These are phyloP conservation scores for Dipodomys ordii DNA, from an alignment of 2,113 vertebrate genomes.

Conservation along the genomic window DNA sequence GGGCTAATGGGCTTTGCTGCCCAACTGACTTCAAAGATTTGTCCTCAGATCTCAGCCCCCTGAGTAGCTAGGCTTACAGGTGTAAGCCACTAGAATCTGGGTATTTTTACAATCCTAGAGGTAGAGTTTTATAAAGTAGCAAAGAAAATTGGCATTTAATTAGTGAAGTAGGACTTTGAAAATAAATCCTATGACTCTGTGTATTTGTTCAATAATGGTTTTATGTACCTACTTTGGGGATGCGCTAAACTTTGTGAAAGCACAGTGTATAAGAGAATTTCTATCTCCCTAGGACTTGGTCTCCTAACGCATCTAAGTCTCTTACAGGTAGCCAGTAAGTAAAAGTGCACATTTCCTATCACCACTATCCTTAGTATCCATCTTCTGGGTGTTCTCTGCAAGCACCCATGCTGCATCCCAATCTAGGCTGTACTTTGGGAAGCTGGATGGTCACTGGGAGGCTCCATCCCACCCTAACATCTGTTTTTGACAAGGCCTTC, in stretches of 20 bases:
- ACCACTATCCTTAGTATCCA: not conserved
- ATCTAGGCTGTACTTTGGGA: not conserved
- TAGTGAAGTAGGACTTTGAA: not conserved
- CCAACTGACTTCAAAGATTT: too few relatives aligned
- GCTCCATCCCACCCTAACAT: not conserved
- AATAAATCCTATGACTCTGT: not conserved
- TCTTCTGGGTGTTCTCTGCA: not conserved
- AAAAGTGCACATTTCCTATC: not conserved
- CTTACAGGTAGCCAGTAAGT: too few relatives aligned
- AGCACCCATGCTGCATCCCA: not conserved
- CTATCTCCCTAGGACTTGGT: not conserved
- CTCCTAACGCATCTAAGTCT: not conserved
- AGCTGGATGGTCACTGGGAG: not conserved
- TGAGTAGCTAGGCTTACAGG: too few relatives aligned
- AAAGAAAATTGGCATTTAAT: conserved; percentile 30
- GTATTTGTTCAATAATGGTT: not conserved
- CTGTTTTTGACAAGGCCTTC: not conserved
- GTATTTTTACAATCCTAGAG: conserved; percentile 48
- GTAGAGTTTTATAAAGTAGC: conserved; percentile 21
- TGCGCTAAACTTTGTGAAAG: not conserved
- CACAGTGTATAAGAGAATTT: not conserved
- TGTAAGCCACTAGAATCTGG: too few relatives aligned
- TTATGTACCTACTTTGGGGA: not conserved
- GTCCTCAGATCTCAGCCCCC: too few relatives aligned
- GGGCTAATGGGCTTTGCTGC: too few relatives aligned